Evolutionary conservation across 2,797 vertebrate genomes (phyloP).

Genomic region (Phoeniculus purpureus): DNA sequence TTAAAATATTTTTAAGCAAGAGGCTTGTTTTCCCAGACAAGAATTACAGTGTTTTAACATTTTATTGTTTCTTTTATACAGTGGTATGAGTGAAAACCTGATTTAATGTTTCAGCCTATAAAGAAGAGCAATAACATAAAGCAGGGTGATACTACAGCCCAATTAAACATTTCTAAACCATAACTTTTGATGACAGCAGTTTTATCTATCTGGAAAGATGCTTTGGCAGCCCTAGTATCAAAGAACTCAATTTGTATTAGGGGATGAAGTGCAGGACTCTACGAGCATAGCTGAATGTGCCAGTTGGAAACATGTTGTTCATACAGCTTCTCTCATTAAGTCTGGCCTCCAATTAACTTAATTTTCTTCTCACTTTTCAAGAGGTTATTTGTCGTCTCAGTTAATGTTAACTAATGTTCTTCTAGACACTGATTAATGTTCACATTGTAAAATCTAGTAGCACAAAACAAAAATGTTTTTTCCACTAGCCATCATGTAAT

Average conservation of each 20-base stretch:
- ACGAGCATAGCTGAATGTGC: not conserved
- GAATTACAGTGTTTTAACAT: not conserved
- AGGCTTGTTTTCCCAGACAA: not conserved
- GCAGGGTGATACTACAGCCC: not conserved
- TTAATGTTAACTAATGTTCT: not conserved
- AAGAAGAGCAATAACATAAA: not conserved
- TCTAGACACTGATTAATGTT: not conserved
- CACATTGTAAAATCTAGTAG: not conserved
- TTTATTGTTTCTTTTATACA: not conserved
- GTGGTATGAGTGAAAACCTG: not conserved
- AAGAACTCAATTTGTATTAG: not conserved
- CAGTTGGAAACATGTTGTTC: not conserved
- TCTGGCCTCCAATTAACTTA: not conserved
- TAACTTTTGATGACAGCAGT: not conserved
- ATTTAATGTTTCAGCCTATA: not conserved
- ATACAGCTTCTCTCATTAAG: not conserved
- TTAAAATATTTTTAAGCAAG: not conserved
- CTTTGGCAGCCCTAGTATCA: not conserved
- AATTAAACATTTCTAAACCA: slow-evolving; percentile 13
- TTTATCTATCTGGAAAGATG: not conserved
- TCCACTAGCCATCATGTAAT: not conserved
- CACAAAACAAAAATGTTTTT: not conserved
- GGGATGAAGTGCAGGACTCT: not conserved
- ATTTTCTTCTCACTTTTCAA: not conserved
- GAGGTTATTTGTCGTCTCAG: not conserved